Evolutionary conservation across 2,797 vertebrate genomes (phyloP).

Genomic region (Chelonia mydas): DNA sequence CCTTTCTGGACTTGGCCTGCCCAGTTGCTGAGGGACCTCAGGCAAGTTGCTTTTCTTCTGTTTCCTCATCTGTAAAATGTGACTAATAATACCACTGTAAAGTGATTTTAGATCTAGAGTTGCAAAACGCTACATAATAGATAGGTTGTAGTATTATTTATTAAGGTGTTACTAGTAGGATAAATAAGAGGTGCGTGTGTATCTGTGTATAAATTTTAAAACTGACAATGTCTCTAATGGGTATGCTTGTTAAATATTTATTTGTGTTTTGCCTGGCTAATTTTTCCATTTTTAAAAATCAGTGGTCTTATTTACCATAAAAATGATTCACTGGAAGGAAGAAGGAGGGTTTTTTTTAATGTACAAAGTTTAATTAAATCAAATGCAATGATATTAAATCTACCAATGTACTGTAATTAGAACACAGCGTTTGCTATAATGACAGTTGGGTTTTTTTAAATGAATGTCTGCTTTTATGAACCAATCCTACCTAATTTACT

Average conservation of each 20-base stretch:
- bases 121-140: neutral
- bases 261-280: neutral
- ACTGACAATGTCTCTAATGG: neutral
- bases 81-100: neutral
- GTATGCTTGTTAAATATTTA: neutral
- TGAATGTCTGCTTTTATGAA: slow-evolving; percentile 54
- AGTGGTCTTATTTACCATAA: slow-evolving; percentile 52
- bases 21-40: neutral
- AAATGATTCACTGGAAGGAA: neutral
- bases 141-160: neutral
- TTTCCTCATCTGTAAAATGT: neutral
- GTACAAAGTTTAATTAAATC: slow-evolving; percentile 54
- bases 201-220: neutral
- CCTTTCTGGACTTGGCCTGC: neutral
- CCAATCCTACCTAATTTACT: slow-evolving; percentile 39
- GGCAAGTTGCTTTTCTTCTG: neutral
- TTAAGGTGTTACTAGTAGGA: neutral
- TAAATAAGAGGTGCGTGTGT: neutral
- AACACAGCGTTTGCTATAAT: slow-evolving; percentile 47
- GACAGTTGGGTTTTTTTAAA: slow-evolving; percentile 61
- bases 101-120: neutral
- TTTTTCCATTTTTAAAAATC: slow-evolving; percentile 49
- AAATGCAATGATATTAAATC: slow-evolving; percentile 41
- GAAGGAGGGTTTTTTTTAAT: neutral
- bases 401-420: slow-evolving; percentile 63